Conservation (phyloP, 2,797 vertebrate species). For the Gallirallus australis region DNA sequence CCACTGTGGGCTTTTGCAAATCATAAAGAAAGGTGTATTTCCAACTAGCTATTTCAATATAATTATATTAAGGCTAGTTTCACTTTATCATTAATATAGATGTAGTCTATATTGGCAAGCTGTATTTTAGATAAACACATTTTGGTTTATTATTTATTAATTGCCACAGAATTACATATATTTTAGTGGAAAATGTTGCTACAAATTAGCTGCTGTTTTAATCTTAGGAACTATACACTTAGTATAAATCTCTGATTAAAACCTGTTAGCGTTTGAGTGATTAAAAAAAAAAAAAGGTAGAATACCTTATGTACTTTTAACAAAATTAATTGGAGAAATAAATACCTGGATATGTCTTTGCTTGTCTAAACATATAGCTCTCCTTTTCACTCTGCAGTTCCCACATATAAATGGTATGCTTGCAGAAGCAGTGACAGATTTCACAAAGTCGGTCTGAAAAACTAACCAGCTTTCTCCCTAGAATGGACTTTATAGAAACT, state of each 20-base stretch:
- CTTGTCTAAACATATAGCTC: background rate
- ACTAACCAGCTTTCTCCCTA: background rate
- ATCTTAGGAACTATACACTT: background rate
- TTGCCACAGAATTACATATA: background rate
- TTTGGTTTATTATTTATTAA: background rate
- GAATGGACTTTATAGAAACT: background rate
- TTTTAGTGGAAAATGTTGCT: background rate
- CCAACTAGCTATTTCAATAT: background rate
- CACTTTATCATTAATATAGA: background rate
- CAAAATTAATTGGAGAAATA: background rate
- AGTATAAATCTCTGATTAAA: background rate
- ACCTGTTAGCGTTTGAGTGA: accelerated
- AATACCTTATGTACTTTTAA: background rate
- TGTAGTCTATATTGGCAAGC: background rate
- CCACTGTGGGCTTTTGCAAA: background rate
- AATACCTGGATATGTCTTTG: background rate
- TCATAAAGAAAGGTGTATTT: background rate
- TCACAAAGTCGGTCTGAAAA: background rate
- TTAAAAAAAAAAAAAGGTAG: background rate
- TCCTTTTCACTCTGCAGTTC: background rate
- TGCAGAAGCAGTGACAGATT: background rate
- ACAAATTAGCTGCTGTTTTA: background rate
- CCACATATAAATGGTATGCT: background rate
- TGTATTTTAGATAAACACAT: background rate
- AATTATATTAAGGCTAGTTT: background rate